Evolutionary conservation across 1,140 invertebrate genomes (phyloP).

Genomic region (Telenomus remus): DNA sequence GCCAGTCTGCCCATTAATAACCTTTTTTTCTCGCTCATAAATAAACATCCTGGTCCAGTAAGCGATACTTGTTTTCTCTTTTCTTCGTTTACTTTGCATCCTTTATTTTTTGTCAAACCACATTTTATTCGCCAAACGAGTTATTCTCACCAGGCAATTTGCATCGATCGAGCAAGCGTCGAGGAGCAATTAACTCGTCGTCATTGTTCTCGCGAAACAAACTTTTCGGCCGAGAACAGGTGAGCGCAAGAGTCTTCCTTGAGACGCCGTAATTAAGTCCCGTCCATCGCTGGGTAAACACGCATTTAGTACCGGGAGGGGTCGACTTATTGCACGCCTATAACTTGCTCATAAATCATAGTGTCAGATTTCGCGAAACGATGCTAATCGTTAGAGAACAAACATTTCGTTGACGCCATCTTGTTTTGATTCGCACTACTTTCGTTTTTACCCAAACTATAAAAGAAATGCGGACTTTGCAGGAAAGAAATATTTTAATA

Average conservation of each 20-base stretch:
- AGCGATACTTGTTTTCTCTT: background rate
- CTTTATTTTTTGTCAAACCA: no score
- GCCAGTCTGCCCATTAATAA: conserved; percentile 29
- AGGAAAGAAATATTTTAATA: no score
- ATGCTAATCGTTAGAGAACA: conserved; percentile 7
- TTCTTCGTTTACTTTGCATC: no score
- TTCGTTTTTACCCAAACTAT: background rate
- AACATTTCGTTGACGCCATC: background rate
- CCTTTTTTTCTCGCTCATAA: conserved; percentile 20
- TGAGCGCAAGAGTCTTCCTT: conserved; percentile 18
- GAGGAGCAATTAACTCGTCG: no score
- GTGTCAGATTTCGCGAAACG: conserved; percentile 27
- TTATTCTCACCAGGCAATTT: no score
- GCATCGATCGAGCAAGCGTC: no score
- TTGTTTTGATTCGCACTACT: conserved; percentile 1
- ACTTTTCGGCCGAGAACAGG: conserved; percentile 17
- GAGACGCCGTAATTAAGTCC: conserved; percentile 30
- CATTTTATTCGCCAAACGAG: no score
- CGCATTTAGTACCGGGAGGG: conserved; percentile 26
- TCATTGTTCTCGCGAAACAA: conserved; percentile 28
- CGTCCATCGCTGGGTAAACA: conserved; percentile 31
- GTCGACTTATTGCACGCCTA: conserved; percentile 35
- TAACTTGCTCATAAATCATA: conserved; percentile 36
- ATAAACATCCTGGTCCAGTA: conserved; percentile 11
- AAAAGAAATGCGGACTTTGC: background rate